Evolutionary conservation across 2,797 vertebrate genomes (phyloP).

Genomic region (Octomys mimax): DNA sequence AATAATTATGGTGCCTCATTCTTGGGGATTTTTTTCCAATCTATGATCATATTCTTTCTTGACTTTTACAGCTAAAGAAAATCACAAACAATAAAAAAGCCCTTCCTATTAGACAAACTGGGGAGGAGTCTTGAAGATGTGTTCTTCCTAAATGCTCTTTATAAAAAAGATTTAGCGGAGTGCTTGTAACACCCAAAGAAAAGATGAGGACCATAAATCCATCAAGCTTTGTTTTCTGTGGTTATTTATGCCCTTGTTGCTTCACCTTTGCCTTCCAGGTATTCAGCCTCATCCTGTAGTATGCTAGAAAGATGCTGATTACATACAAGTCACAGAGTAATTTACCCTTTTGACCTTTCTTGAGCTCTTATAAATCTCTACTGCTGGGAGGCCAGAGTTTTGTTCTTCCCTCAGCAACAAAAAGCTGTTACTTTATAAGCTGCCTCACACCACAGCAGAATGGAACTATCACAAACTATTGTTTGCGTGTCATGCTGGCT

Average conservation of each 20-base stretch:
- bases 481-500: constrained; percentile 32
- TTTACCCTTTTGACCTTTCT: constrained; percentile 80
- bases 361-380: constrained; percentile 74
- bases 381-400: constrained; percentile 61
- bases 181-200: not conserved
- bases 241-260: constrained; percentile 60
- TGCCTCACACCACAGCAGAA: constrained; percentile 40
- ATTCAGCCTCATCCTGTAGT: constrained; percentile 59
- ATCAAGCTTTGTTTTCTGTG: constrained; percentile 48
- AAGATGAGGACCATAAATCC: not conserved
- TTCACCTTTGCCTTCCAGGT: constrained; percentile 67
- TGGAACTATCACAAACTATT: constrained; percentile 69
- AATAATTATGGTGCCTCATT: not conserved
- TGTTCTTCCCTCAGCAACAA: constrained; percentile 73
- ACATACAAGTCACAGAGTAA: constrained; percentile 66
- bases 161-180: constrained; percentile 22
- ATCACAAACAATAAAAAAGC: not conserved
- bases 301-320: constrained; percentile 72
- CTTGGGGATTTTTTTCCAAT: not conserved
- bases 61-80: constrained; percentile 52
- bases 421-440: constrained; percentile 54
- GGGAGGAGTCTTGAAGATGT: not conserved
- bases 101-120: constrained; percentile 24
- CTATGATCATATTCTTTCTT: not conserved
- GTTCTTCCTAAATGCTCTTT: constrained; percentile 50